Conservation (phyloP, 2,888 invertebrate species). For the Eupithecia subumbrata region DNA sequence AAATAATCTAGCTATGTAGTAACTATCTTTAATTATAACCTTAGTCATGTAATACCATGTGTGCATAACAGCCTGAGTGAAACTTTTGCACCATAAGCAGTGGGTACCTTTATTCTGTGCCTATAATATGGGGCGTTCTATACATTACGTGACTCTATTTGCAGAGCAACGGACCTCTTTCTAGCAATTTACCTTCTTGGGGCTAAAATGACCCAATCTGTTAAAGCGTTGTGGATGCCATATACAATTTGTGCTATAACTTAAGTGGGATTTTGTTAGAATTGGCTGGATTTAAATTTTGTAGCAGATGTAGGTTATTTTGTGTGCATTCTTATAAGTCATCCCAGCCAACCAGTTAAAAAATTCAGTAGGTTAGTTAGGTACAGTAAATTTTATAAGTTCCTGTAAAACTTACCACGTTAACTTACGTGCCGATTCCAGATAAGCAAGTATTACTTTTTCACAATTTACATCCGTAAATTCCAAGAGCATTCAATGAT, state of each 20-base stretch:
- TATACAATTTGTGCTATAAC: conserved; percentile 58
- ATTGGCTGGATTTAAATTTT: conserved; percentile 50
- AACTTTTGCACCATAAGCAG: conserved; percentile 15
- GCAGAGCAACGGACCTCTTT: conserved; percentile 66
- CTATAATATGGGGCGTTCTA: conserved; percentile 64
- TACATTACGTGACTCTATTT: conserved; percentile 79
- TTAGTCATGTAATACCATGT: neutral
- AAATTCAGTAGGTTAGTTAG: neutral
- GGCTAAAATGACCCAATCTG: conserved; percentile 67
- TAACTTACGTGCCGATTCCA: neutral
- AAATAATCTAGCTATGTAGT: no score
- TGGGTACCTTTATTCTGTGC: conserved; percentile 33
- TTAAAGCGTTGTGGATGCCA: conserved; percentile 62
- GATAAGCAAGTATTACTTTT: neutral
- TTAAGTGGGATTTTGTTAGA: conserved; percentile 51
- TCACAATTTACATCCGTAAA: neutral
- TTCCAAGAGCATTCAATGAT: neutral
- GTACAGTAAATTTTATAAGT: neutral
- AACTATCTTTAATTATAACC: neutral
- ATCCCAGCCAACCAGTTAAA: neutral
- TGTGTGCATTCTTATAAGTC: neutral
- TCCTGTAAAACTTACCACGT: neutral
- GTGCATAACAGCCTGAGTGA: conserved; percentile 11
- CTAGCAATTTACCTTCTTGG: conserved; percentile 68
- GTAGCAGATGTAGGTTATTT: conserved; percentile 26